Conservation (phyloP, 2,797 vertebrate genomes). For the Tangara arthus region DNA sequence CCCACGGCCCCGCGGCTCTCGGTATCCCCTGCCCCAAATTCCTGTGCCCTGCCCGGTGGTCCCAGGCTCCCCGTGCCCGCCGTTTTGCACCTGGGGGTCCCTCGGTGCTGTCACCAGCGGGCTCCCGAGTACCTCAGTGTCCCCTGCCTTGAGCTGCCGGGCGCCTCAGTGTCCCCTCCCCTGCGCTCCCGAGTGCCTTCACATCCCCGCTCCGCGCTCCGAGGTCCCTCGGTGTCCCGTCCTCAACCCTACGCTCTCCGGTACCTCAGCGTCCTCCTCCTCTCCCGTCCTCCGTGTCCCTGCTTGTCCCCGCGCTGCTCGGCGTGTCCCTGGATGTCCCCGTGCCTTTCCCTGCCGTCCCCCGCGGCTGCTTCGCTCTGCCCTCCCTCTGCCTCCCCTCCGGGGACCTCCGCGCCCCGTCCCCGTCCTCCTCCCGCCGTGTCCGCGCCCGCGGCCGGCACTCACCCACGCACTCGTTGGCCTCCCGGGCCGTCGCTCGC, state of each 20-base stretch:
- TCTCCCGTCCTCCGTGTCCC: background rate
- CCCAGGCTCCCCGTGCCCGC: background rate
- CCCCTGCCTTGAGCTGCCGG: background rate
- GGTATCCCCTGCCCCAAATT: background rate
- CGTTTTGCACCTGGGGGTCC: background rate
- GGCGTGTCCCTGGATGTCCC: background rate
- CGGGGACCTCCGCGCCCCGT: background rate
- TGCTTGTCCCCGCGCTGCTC: background rate
- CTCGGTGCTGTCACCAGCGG: background rate
- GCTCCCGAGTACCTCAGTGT: background rate
- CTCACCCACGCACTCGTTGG: constrained; percentile 99
- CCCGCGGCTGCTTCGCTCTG: background rate
- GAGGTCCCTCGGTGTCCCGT: background rate
- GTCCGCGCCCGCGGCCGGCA: constrained; percentile 18
- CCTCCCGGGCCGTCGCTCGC: constrained; percentile 93
- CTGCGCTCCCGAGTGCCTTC: background rate
- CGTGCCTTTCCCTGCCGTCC: background rate
- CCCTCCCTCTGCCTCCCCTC: background rate
- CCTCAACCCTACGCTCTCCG: background rate
- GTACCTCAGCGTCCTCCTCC: background rate
- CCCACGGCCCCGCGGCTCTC: background rate
- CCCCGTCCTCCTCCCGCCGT: background rate
- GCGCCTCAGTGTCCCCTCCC: background rate
- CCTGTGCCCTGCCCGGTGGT: background rate
- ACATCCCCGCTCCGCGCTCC: background rate